Conservation (phyloP, 2,888 invertebrate species). For the Acanthosepion esculentum region DNA sequence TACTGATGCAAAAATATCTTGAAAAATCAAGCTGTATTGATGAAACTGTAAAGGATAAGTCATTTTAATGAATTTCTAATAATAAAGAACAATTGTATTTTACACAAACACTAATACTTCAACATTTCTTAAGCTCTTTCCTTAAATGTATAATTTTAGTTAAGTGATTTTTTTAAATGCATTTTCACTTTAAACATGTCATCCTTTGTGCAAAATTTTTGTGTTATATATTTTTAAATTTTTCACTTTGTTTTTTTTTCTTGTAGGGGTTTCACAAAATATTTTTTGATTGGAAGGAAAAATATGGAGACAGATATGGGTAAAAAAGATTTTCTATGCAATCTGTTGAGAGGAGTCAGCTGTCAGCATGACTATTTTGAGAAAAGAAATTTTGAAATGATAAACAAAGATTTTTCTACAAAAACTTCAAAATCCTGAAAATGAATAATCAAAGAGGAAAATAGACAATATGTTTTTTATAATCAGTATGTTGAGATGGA, state of each 20-base stretch:
- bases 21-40: no score
- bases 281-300: background rate
- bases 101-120: no score
- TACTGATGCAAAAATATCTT: no score
- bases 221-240: background rate
- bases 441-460: background rate
- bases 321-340: background rate
- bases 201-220: no score
- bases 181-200: no score
- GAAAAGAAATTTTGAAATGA: background rate
- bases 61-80: no score
- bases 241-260: background rate
- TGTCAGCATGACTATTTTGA: background rate
- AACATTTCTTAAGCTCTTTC: no score
- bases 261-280: background rate
- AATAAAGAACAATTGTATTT: no score
- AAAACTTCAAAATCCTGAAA: background rate
- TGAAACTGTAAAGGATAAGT: no score
- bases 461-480: background rate
- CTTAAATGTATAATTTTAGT: no score
- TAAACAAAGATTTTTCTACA: background rate
- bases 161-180: no score
- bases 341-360: background rate
- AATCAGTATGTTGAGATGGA: no score
- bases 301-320: background rate